Evolutionary conservation across 2,113 vertebrate species (phyloP), one percentile per base, ranked within the genome.

Genomic region (Microtus montanus): DNA sequence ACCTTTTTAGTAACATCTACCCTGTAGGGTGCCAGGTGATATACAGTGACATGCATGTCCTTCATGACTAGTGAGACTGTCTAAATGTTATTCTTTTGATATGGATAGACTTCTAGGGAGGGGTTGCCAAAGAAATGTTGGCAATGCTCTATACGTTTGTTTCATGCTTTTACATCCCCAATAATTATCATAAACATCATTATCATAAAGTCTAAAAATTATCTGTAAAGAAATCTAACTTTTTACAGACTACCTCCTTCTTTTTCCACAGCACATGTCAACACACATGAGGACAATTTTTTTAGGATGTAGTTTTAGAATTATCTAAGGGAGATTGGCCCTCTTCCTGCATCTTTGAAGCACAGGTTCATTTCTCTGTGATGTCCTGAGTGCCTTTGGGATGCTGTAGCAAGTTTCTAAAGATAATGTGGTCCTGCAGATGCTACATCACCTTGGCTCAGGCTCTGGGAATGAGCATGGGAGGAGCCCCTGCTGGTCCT

Each of bases 361-460:
- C 4, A 2, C 1, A 20, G 7, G 19, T 47, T 73, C 4, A 2
- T 24, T 38, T 90, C 73, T 9, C 64, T 66, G 26, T 30, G 77
- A 24, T 20, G 24, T 52, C 47, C 83, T 0, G 66, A 30, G 52
- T 3, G 1, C 28, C 35, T 79, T n/a, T 5, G 4, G 0, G 64
- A 26, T 49, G 41, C 52, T 7, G 13, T 2, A 61, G 13, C 19
- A 4, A 28, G 49, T 63, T 30, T 64, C 91, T 70, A 73, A 66
- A 3, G 28, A 8, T 49, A 0, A 38, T 90, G 5, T 95, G 70
- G 94, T 22, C 10, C 77, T 96, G 52, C 84, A 99, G 99, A 97
- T 99, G 99, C 97, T 99, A 99, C 91, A 99, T 99, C 95, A 99
- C 99, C 19, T 96, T 99, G 96, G 99, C 99, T 93, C 99, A 99